Base-by-base conservation (phyloP, 2,113 vertebrate species). In the Phycodurus eques region DNA sequence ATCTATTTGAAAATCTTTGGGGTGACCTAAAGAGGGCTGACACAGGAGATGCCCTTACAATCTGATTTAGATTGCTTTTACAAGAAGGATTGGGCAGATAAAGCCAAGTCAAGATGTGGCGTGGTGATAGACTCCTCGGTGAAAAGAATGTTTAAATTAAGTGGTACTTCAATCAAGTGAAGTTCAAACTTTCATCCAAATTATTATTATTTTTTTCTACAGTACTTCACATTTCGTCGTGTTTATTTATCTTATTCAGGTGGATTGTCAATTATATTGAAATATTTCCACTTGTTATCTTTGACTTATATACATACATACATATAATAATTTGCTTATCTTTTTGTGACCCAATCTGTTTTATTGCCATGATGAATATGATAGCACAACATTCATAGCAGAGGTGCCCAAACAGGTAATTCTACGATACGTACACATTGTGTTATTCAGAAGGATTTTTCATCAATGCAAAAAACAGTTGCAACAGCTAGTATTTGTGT, bases 1-100 rank as follows among this genome's bases (percentile, higher is more conserved):
- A 64, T 64, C 61, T 43, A 64, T 20, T n/a, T 64, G 35, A 10
- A 64, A 64, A 64, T 42, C 39, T n/a, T 20, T n/a, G 39, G 35
- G 35, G 15, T 63, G 61, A 43, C 39, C 35, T 11, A 39, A n/a
- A 42, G 61, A 42, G 19, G 39, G 39, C 19, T 64, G 62, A n/a
- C 20, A 64, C 39, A 64, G 39, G 33, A 43, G 39, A 15, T 42
- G 61, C 39, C 61, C 19, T n/a, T 61, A 35, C 62, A 64, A 43
- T 64, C 27, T 64, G 20, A 65, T 22, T 65, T 4, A 22, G 20
- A 27, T 46, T 65, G 59, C 42, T 65, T 46, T 65, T 65, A 46
- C 63, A 46, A 33, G 63, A 44, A 22, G 43, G n/a, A 65, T 6
- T 27, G 63, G 42, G 11, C 42, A 13, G 43, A 65, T 44, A 44